Evolutionary conservation across 2,888 invertebrate species (phyloP).

Genomic region (Cyclophora albipunctata): DNA sequence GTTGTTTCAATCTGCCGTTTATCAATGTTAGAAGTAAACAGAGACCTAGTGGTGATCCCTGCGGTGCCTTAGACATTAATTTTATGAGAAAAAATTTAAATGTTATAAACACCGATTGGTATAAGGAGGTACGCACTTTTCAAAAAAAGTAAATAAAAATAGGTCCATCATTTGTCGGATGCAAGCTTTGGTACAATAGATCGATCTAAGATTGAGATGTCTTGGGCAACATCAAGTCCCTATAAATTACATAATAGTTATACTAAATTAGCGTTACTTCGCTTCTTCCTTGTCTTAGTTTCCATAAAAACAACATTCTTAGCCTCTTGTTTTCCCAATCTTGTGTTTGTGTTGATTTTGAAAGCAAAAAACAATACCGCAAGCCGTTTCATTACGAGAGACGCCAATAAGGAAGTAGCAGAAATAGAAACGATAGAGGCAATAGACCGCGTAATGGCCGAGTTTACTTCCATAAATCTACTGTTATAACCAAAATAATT

Average conservation of each 20-base stretch:
- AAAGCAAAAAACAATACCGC: slow-evolving; percentile 3
- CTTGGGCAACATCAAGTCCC: too few species aligned
- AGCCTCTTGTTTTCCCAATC: not conserved
- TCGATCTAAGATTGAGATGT: too few species aligned
- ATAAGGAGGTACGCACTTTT: too few species aligned
- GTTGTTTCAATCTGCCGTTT: not conserved
- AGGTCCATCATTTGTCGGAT: too few species aligned
- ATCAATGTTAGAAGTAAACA: not conserved
- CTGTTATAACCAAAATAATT: slow-evolving; percentile 34
- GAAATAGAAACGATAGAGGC: slow-evolving; percentile 9
- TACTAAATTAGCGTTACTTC: too few species aligned
- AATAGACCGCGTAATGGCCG: slow-evolving; percentile 18
- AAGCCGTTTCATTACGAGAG: slow-evolving; percentile 11
- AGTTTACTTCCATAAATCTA: slow-evolving; percentile 24
- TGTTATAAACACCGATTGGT: too few species aligned
- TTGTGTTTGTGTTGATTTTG: not conserved
- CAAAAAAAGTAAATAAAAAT: too few species aligned
- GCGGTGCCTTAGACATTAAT: not conserved
- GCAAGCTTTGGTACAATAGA: too few species aligned
- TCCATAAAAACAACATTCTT: not conserved
- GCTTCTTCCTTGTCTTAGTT: not conserved
- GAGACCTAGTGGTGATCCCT: slow-evolving; percentile 2
- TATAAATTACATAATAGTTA: too few species aligned
- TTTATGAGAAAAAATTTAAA: too few species aligned
- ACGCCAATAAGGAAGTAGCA: slow-evolving; percentile 9